phyloP scores from a whole-genome alignment of 2,888 invertebrate species.

The Hemithea aestivaria region DNA sequence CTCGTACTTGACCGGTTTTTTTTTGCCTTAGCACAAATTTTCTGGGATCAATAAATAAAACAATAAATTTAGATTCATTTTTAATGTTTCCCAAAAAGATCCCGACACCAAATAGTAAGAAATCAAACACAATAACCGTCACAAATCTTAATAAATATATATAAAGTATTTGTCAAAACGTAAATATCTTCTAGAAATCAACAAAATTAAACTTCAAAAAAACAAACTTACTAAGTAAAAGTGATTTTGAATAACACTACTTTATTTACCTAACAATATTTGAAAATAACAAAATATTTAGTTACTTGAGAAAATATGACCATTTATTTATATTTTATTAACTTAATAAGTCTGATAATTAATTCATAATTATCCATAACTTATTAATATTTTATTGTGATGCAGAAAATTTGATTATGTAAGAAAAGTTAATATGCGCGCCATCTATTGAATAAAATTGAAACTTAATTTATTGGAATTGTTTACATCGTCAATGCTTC shows the following conservation, averaged over 20 bases:
- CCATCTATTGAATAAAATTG: conserved; percentile 4
- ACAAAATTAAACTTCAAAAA: conserved; percentile 5
- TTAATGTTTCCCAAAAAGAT: conserved; percentile 15
- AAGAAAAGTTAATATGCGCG: conserved; percentile 2
- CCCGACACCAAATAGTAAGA: conserved; percentile 11
- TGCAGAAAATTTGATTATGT: background rate
- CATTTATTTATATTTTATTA: conserved; percentile 2
- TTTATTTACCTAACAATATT: background rate
- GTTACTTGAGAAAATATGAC: too few species aligned
- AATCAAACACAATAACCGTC: background rate
- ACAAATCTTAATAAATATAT: conserved; percentile 1
- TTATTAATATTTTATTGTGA: conserved; percentile 23
- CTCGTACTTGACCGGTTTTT: too few species aligned
- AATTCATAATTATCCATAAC: conserved; percentile 32
- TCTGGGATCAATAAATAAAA: background rate
- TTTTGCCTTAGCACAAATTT: too few species aligned
- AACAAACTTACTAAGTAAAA: too few species aligned
- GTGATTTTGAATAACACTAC: too few species aligned
- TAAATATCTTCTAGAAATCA: conserved; percentile 11
- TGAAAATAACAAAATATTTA: too few species aligned
- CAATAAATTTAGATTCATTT: conserved; percentile 11
- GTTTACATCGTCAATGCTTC: conserved; percentile 38
- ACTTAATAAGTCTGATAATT: conserved; percentile 32
- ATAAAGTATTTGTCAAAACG: too few species aligned
- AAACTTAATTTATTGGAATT: conserved; percentile 8